Conservation (phyloP, 2,888 invertebrate genomes). For the Entomobrya multifasciata region DNA sequence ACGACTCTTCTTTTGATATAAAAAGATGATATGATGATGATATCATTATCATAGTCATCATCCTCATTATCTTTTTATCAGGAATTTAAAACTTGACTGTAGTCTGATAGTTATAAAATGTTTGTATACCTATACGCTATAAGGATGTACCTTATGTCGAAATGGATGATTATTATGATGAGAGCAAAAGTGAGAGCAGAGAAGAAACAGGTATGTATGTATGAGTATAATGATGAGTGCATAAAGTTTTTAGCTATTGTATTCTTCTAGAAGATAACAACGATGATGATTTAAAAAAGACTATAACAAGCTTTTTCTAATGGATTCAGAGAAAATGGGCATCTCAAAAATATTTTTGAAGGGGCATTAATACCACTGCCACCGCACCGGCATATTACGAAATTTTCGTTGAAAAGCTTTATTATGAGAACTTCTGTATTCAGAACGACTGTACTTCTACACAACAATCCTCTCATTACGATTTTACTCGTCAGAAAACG, state of each 20-base stretch:
- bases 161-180: too few species aligned
- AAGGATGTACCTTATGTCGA: too few species aligned
- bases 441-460: conserved; percentile 4
- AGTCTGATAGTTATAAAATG: too few species aligned
- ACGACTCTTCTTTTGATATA: conserved; percentile 27
- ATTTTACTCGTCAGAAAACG: conserved; percentile 67
- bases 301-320: conserved; percentile 64
- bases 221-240: background rate
- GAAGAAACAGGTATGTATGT: too few species aligned
- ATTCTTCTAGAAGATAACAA: conserved; percentile 12
- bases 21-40: conserved; percentile 3
- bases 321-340: conserved; percentile 55
- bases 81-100: too few species aligned
- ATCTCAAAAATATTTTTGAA: conserved; percentile 51
- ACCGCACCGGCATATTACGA: background rate
- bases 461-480: conserved; percentile 33
- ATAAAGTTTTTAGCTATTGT: conserved; percentile 10
- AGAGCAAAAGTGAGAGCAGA: too few species aligned
- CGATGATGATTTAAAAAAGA: conserved; percentile 22
- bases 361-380: conserved; percentile 4
- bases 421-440: background rate
- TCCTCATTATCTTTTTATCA: conserved; percentile 12
- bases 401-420: background rate
- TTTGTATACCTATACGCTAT: too few species aligned
- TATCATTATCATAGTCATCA: conserved; percentile 11